These are phyloP conservation scores for Phoxinus phoxinus DNA, from an alignment of 2,113 vertebrate species.

Conservation along the genomic window DNA sequence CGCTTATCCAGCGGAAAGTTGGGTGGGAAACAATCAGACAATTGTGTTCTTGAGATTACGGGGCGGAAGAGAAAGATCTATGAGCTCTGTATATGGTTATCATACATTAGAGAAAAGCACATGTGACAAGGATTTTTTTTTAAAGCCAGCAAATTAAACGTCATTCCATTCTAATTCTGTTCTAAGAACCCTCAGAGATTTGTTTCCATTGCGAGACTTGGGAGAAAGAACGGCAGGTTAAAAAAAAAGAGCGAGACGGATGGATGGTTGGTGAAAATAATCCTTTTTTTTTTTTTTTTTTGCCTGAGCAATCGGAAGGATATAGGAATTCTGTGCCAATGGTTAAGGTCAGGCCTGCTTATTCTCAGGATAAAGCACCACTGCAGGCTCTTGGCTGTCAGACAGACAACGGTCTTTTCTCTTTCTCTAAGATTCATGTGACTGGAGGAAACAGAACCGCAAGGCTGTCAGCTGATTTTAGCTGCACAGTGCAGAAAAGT, in stretches of 20 bases:
- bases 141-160: conserved; percentile 4
- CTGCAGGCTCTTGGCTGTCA: conserved; percentile 28
- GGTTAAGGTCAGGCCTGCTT: conserved; percentile 48
- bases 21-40: conserved; percentile 34
- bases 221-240: background rate
- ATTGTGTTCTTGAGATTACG: conserved; percentile 30
- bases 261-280: conserved; percentile 37
- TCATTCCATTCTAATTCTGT: background rate
- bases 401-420: conserved; percentile 22
- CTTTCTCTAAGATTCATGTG: conserved; percentile 17
- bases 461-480: conserved; percentile 19
- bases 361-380: conserved; percentile 41
- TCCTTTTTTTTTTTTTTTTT: conserved; percentile 14
- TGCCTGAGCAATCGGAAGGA: conserved; percentile 38
- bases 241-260: background rate
- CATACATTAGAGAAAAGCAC: conserved; percentile 15
- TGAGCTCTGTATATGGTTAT: conserved; percentile 19
- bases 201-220: background rate
- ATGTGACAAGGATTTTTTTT: conserved; percentile 24
- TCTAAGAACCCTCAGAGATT: conserved; percentile 1
- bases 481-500: background rate
- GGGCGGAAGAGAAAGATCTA: conserved; percentile 14
- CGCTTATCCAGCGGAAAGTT: conserved; percentile 21
- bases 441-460: background rate
- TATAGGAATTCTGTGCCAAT: conserved; percentile 29